Evolutionary conservation across 1,140 invertebrate genomes (phyloP).

Genomic region (Geopemphigus sp.): DNA sequence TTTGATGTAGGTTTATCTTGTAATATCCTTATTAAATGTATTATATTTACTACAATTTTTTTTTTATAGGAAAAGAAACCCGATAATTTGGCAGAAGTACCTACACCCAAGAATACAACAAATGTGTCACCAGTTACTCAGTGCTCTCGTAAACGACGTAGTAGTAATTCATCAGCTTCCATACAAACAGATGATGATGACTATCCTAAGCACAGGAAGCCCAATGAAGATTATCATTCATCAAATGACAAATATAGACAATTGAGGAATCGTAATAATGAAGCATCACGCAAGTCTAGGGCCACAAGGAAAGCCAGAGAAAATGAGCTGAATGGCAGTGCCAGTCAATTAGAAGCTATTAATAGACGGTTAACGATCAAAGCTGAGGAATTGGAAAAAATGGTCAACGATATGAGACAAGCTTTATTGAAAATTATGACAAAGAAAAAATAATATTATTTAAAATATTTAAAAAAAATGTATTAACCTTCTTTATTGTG

Average conservation of each 20-base stretch:
- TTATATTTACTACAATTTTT: not conserved
- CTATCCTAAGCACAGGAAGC: slow-evolving; percentile 33
- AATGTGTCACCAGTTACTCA: not conserved
- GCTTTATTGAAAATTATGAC: slow-evolving; percentile 57
- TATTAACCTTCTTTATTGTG: not conserved
- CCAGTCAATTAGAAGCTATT: slow-evolving; percentile 56
- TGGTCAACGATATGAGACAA: slow-evolving; percentile 58
- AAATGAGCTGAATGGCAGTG: slow-evolving; percentile 56
- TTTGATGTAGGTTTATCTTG: slow-evolving; percentile 49
- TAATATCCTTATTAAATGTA: not conserved
- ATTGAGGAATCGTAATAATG: slow-evolving; percentile 72
- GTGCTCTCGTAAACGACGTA: slow-evolving; percentile 35
- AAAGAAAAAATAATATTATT: slow-evolving; percentile 53
- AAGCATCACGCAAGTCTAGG: slow-evolving; percentile 69
- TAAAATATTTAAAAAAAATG: not conserved
- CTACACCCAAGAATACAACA: slow-evolving; percentile 25
- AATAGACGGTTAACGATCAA: slow-evolving; percentile 58
- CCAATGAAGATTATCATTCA: slow-evolving; percentile 34
- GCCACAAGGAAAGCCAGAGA: slow-evolving; percentile 71
- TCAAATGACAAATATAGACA: slow-evolving; percentile 62
- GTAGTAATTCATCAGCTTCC: slow-evolving; percentile 44
- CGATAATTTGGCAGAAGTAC: slow-evolving; percentile 17
- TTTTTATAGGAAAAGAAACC: slow-evolving; percentile 34
- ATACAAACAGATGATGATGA: slow-evolving; percentile 43
- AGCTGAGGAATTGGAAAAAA: slow-evolving; percentile 59